Evolutionary conservation across 2,113 vertebrate species (phyloP), one percentile per base, ranked within the genome.

Genomic region (Dunckerocampus dactyliophorus): DNA sequence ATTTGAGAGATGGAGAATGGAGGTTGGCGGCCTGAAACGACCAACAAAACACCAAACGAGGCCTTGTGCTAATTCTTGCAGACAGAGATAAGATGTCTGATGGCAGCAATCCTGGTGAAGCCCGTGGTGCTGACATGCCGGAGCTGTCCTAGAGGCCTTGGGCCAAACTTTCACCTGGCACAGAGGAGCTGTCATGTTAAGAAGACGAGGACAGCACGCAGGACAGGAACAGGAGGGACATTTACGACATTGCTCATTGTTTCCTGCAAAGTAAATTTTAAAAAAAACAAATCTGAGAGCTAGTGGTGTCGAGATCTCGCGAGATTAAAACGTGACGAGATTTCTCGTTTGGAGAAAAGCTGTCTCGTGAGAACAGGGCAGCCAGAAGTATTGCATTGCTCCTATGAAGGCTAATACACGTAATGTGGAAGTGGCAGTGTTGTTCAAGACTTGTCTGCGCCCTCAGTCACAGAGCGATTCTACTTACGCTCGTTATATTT

Each of bases 1-100:
- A 74, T 75, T 71, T 72, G n/a, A 78, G n/a, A 78, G 70, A 62
- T 42, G 59, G 56, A n/a, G 69, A 46, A 28, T 60, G 59, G 47
- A 65, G 57, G 57, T 37, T 43, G 20, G 56, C 43, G 62, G 28
- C 49, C 54, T 24, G 43, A 62, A 62, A 51, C 47, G 37, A 19
- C 51, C 63, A 59, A 45, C 34, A 61, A 59, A 42, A 72, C 47
- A 62, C 47, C 47, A 47, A 34, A 39, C 9, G 20, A 3, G 11
- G 17, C n/a, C 22, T 39, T 34, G 54, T 31, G 46, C 28, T 71
- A 13, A 57, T 59, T 59, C 4, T 43, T 57, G 5, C 55, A 47
- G 68, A 47, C 34, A 47, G 20, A 74, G 45, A 54, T 17, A 24
- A 4, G 16, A 56, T 14, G 17, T 64, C 55, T 24, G 12, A 21